phyloP scores from a whole-genome alignment of 1,140 invertebrate genomes.

The Drosophila kikkawai region DNA sequence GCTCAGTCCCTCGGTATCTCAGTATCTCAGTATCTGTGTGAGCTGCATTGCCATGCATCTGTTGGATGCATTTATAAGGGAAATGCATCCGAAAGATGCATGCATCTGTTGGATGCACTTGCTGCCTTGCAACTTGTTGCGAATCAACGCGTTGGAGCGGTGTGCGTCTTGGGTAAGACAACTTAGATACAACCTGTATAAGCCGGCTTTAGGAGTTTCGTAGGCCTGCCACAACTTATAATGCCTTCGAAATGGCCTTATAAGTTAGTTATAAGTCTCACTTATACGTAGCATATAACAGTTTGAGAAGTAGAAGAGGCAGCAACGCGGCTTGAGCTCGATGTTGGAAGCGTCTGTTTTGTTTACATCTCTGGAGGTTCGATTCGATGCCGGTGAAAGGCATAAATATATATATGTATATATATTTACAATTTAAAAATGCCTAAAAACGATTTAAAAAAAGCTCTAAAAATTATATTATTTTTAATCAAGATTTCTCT shows the following conservation, averaged over 20 bases:
- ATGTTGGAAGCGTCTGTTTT: constrained; percentile 33
- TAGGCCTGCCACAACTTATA: not conserved
- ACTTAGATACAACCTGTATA: constrained; percentile 29
- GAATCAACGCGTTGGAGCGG: constrained; percentile 28
- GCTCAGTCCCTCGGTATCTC: not conserved
- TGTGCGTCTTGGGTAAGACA: constrained; percentile 33
- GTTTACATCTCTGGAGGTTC: constrained; percentile 39
- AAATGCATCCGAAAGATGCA: not conserved
- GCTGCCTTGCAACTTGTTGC: constrained; percentile 22
- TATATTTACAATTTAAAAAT: too few species aligned
- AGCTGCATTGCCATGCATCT: constrained; percentile 48
- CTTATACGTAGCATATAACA: constrained; percentile 56
- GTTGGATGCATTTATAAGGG: constrained; percentile 20
- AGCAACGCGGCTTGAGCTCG: not conserved
- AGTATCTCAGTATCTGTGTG: not conserved
- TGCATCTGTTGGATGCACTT: constrained; percentile 25
- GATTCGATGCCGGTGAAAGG: constrained; percentile 34
- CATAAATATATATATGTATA: not conserved
- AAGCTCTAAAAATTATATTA: too few species aligned
- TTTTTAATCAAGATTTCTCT: too few species aligned
- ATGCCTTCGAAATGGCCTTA: not conserved
- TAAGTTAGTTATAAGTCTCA: constrained; percentile 15
- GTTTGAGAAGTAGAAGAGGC: constrained; percentile 29
- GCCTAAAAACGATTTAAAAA: too few species aligned
- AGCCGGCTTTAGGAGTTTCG: constrained; percentile 1